These are phyloP conservation scores for Cenopis cana DNA, from an alignment of 2,888 invertebrate species.

Conservation along the genomic window DNA sequence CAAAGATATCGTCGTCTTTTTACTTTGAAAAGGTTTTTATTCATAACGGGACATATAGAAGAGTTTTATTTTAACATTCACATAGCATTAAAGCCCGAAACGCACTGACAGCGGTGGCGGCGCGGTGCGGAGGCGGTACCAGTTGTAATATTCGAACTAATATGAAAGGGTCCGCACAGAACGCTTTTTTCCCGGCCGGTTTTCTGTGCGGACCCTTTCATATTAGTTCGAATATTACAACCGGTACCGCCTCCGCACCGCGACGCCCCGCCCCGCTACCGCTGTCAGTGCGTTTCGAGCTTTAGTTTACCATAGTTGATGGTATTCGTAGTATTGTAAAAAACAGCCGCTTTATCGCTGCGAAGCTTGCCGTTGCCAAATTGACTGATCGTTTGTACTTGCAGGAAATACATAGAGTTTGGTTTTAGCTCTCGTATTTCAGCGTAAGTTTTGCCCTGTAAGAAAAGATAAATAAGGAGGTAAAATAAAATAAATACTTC, in stretches of 20 bases:
- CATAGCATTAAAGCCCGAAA: too few relatives aligned
- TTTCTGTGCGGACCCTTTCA: too few relatives aligned
- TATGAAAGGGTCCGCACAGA: too few relatives aligned
- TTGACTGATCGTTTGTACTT: slow-evolving; percentile 90
- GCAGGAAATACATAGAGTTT: slow-evolving; percentile 90
- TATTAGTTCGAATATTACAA: too few relatives aligned
- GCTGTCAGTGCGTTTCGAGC: too few relatives aligned
- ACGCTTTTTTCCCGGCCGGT: too few relatives aligned
- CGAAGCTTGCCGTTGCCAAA: slow-evolving; percentile 88
- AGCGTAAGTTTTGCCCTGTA: slow-evolving; percentile 86
- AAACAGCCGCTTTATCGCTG: slow-evolving; percentile 88
- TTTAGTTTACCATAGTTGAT: slow-evolving; percentile 65
- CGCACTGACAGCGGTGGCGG: too few relatives aligned
- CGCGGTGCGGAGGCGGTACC: too few relatives aligned
- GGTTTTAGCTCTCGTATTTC: slow-evolving; percentile 87
- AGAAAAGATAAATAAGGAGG: slow-evolving; percentile 48
- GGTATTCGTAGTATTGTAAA: slow-evolving; percentile 90
- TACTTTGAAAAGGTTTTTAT: background rate
- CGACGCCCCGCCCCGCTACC: too few relatives aligned
- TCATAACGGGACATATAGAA: background rate
- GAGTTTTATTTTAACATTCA: slow-evolving; percentile 10
- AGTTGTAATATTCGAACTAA: too few relatives aligned
- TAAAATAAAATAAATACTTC: too few relatives aligned
- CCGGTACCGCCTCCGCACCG: too few relatives aligned
- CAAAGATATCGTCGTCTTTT: background rate